Evolutionary conservation across 2,888 invertebrate genomes (phyloP).

Genomic region (Chrysolina americana): DNA sequence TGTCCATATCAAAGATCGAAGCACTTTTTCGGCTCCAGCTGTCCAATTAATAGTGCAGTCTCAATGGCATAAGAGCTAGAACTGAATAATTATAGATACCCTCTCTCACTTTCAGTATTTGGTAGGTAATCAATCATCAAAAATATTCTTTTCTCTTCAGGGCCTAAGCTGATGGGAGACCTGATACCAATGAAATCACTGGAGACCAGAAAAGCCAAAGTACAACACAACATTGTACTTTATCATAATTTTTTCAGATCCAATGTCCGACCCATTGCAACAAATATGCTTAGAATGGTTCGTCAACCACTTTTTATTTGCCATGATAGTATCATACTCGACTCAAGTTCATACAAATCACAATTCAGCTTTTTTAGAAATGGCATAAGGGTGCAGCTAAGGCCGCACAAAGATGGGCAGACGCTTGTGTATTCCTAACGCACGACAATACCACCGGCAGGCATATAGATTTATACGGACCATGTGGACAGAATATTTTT

Average conservation of each 20-base stretch:
- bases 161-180: conserved; percentile 74
- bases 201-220: conserved; percentile 73
- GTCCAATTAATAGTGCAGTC: no score
- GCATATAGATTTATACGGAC: conserved; percentile 77
- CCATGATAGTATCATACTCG: conserved; percentile 5
- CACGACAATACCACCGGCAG: conserved; percentile 81
- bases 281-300: conserved; percentile 87
- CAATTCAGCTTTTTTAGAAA: conserved; percentile 71
- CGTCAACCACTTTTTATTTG: conserved; percentile 26
- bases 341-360: neutral
- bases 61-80: no score
- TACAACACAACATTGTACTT: conserved; percentile 80
- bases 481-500: conserved; percentile 88
- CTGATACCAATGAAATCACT: conserved; percentile 73
- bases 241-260: conserved; percentile 85
- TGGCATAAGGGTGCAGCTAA: conserved; percentile 82
- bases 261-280: conserved; percentile 80
- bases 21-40: no score
- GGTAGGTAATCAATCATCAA: neutral
- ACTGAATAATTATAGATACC: no score
- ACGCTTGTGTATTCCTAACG: conserved; percentile 78
- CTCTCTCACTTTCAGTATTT: no score
- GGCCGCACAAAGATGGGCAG: conserved; percentile 83
- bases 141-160: conserved; percentile 64
- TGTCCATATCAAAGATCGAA: no score